These are phyloP conservation scores for Oedothorax gibbosus DNA, from an alignment of 1,140 invertebrate species.

Conservation along the genomic window DNA sequence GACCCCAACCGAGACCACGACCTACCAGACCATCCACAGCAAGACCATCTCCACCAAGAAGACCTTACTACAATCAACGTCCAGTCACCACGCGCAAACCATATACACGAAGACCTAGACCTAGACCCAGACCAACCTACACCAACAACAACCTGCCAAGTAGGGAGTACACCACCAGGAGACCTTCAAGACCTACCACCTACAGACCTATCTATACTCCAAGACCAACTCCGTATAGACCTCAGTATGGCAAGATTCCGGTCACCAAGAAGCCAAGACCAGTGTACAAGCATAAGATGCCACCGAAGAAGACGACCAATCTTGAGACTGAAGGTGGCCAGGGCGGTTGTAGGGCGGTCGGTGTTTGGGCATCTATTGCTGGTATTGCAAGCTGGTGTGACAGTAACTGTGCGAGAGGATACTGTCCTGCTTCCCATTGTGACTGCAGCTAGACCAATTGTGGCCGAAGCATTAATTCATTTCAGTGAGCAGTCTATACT, in stretches of 20 bases:
- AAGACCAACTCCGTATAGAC: conserved; percentile 44
- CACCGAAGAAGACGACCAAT: conserved; percentile 26
- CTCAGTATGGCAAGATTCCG: conserved; percentile 12
- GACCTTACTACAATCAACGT: not conserved
- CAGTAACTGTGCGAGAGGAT: conserved; percentile 56
- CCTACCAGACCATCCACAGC: conserved; percentile 22
- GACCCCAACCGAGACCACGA: conserved; percentile 11
- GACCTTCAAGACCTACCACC: conserved; percentile 40
- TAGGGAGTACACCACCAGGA: conserved; percentile 18
- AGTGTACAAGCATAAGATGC: conserved; percentile 14
- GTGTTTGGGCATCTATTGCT: conserved; percentile 50
- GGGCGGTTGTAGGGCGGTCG: conserved; percentile 39
- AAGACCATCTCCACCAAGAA: not conserved
- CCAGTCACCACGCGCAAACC: not conserved
- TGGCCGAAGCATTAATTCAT: no score
- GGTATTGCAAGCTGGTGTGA: conserved; percentile 60
- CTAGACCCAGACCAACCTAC: conserved; percentile 4
- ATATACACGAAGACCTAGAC: not conserved
- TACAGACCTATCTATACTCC: conserved; percentile 50
- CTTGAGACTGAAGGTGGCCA: conserved; percentile 27
- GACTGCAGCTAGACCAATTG: conserved; percentile 13
- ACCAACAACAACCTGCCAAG: conserved; percentile 11
- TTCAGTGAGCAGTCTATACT: no score
- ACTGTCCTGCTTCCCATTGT: conserved; percentile 58
- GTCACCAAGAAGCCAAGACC: conserved; percentile 52